Percentiles rank a stretch among this genome's conserved stretches.
These are phyloP conservation scores for Palaemon carinicauda DNA, from an alignment of 1,140 invertebrate genomes.

Conservation along the genomic window DNA sequence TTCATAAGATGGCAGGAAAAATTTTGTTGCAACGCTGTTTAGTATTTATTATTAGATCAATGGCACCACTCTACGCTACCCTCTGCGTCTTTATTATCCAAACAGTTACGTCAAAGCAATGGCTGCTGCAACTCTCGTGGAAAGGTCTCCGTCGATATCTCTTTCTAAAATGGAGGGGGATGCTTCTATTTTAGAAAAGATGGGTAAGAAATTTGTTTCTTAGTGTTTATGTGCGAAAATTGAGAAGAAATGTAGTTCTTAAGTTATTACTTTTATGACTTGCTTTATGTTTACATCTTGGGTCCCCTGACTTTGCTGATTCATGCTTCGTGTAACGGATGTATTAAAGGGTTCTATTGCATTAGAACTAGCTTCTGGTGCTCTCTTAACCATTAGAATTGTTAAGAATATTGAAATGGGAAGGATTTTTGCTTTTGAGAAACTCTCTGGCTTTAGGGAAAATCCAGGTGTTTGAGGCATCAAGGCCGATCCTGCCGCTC, in stretches of 20 bases:
- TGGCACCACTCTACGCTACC: conserved; percentile 2
- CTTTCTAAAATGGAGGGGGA: conserved; percentile 75
- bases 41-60: no score
- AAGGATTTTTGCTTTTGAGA: no score
- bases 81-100: background rate
- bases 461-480: no score
- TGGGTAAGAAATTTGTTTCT: conserved; percentile 75
- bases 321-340: background rate
- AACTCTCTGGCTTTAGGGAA: no score
- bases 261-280: background rate
- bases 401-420: no score
- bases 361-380: no score
- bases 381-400: no score
- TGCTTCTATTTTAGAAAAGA: conserved; percentile 75
- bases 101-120: conserved; percentile 65
- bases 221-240: conserved; percentile 60
- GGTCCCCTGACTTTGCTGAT: conserved; percentile 38
- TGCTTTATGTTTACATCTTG: conserved; percentile 11
- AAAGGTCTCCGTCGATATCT: conserved; percentile 77
- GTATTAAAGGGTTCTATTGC: no score
- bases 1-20: no score
- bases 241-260: background rate
- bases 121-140: conserved; percentile 87
- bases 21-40: no score
- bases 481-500: no score